Conservation (phyloP, 2,113 vertebrate genomes). For the Tragelaphus imberbis region DNA sequence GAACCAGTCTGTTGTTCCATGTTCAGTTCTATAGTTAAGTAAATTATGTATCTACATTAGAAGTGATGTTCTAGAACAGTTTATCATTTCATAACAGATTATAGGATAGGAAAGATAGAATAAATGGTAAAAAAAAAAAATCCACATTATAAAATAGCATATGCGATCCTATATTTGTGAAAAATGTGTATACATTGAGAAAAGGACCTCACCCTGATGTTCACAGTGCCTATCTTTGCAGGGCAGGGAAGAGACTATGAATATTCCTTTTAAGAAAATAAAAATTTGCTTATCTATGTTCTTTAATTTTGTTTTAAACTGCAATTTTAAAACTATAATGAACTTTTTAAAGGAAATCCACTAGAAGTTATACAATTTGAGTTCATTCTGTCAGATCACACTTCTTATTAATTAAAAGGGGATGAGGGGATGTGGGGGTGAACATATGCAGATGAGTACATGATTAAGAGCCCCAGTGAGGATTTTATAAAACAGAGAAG, state of each 20-base stretch:
- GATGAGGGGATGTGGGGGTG: background rate
- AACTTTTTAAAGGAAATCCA: background rate
- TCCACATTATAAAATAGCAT: background rate
- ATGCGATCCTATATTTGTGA: background rate
- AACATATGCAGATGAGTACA: background rate
- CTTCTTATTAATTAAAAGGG: background rate
- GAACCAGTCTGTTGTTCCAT: too few species aligned
- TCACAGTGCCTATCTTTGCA: background rate
- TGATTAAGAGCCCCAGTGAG: background rate
- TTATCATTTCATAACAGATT: background rate
- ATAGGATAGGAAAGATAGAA: background rate
- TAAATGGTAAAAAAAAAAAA: background rate
- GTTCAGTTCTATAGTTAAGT: background rate
- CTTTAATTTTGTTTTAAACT: slow-evolving; percentile 8
- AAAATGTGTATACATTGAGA: background rate
- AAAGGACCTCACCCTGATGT: background rate
- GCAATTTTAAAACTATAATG: background rate
- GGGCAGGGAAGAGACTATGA: background rate
- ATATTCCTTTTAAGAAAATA: background rate
- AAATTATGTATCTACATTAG: background rate
- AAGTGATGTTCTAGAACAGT: background rate
- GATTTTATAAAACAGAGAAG: background rate
- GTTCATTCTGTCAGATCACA: background rate
- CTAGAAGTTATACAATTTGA: background rate
- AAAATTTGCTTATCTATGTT: background rate